phyloP scores from a whole-genome alignment of 64 coral and sea anemone genomes.

The Pocillopora verrucosa region DNA sequence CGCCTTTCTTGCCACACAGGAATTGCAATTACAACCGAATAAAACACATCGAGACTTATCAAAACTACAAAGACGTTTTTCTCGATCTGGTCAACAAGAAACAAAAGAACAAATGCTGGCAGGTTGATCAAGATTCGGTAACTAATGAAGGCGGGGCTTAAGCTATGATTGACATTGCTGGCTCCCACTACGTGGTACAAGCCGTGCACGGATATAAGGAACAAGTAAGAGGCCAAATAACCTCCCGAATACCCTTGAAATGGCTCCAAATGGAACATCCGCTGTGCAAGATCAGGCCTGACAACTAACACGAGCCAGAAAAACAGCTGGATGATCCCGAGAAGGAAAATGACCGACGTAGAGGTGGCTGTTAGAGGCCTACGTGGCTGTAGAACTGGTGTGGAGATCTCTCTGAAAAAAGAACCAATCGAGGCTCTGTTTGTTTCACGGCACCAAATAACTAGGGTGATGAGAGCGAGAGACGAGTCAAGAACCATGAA shows the following conservation, averaged over 20 bases:
- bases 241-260: slow-evolving; percentile 21
- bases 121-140: slow-evolving; percentile 40
- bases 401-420: slow-evolving; percentile 24
- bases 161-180: slow-evolving; percentile 27
- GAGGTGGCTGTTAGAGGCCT: not conserved
- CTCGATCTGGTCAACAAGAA: slow-evolving; percentile 54
- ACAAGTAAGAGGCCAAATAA: slow-evolving; percentile 37
- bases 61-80: slow-evolving; percentile 30
- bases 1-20: not conserved
- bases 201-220: slow-evolving; percentile 28
- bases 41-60: not conserved
- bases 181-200: slow-evolving; percentile 35
- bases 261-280: slow-evolving; percentile 13
- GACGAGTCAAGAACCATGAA: slow-evolving; percentile 45
- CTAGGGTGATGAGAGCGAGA: slow-evolving; percentile 25
- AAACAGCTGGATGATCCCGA: slow-evolving; percentile 24
- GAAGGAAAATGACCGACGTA: not conserved
- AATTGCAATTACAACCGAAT: not conserved
- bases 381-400: not conserved
- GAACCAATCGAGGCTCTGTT: not conserved
- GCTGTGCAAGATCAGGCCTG: not conserved
- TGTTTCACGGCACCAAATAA: slow-evolving; percentile 46
- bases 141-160: slow-evolving; percentile 20
- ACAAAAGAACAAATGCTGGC: slow-evolving; percentile 25
- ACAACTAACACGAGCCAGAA: slow-evolving; percentile 12